Base-by-base conservation (phyloP, 2,113 vertebrate genomes). In the Acrocephalus arundinaceus region DNA sequence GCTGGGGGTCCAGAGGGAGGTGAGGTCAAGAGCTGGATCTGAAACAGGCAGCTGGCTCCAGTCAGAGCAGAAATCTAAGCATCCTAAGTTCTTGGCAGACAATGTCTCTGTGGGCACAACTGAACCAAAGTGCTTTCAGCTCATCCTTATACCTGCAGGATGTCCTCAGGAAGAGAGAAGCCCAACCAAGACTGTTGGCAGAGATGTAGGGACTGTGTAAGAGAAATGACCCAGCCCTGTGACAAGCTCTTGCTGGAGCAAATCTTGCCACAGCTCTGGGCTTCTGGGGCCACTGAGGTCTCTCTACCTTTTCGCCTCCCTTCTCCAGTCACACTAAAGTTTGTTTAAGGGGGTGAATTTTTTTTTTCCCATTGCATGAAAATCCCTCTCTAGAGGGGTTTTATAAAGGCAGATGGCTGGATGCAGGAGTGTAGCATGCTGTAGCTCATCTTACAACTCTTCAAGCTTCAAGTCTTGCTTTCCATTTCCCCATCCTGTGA, bases 21-120 rank as follows among this genome's bases (percentile, higher is more conserved):
- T 89, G 92, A 95, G 75, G 59, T 95, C 79, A 91, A 57, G 65
- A 88, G 70, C 35, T 93, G 88, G 52, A 83, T 86, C 10, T 67
- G 68, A 63, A 83, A 13, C 4, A 28, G 35, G 62, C 79, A 81
- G 22, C 54, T 6, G 9, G 58, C 11, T 62, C 25, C 0, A 0
- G 27, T 52, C 89, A 48, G 66, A 95, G 61, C 65, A 81, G 68
- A 46, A 89, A 28, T 43, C 33, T 48, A 8, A 87, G 49, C 66
- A 58, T 82, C 59, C 27, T n/a, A 9, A 72, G 15, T 0, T 1
- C 37, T 82, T 54, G 63, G 51, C 74, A 72, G 70, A 27, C n/a
- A 31, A 35, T 6, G 33, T 37, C 23, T 55, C 17, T 3, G 3
- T 28, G 35, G 46, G 67, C 67, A 81, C 46, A 86, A 30, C 68